Conservation (phyloP, 1,140 invertebrate species). For the Ruditapes philippinarum region DNA sequence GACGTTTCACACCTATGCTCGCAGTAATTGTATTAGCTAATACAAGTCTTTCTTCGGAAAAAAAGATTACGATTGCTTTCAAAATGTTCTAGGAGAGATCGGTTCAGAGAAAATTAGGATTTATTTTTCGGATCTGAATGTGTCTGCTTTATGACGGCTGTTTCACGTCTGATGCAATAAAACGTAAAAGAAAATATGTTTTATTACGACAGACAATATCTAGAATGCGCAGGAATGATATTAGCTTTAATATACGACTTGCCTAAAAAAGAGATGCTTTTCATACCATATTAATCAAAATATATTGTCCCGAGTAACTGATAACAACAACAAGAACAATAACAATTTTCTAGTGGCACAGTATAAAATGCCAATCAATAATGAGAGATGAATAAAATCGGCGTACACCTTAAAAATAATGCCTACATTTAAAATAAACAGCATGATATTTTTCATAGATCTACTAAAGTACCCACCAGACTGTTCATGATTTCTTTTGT, state of each 20-base stretch:
- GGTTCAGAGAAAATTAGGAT: slow-evolving; percentile 60
- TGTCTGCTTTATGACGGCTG: slow-evolving; percentile 35
- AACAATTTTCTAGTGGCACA: no score
- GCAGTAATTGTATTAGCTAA: slow-evolving; percentile 76
- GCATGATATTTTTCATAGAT: no score
- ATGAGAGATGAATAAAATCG: no score
- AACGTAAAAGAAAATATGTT: slow-evolving; percentile 31
- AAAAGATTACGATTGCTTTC: slow-evolving; percentile 51
- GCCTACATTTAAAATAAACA: no score
- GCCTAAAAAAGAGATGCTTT: not conserved
- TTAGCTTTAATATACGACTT: not conserved
- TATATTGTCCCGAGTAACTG: no score
- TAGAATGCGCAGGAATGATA: not conserved
- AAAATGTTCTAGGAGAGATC: slow-evolving; percentile 44
- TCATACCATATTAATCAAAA: no score
- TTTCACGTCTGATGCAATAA: slow-evolving; percentile 43
- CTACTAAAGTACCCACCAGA: no score
- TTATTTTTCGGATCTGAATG: slow-evolving; percentile 58
- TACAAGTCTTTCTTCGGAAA: slow-evolving; percentile 43
- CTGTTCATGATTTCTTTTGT: not conserved
- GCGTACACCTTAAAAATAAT: no score
- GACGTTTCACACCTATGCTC: slow-evolving; percentile 76
- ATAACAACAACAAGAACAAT: no score
- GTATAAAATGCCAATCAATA: no score
- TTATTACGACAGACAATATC: slow-evolving; percentile 24